Evolutionary conservation across 2,888 invertebrate species (phyloP).

Genomic region (Pandemis heparana): DNA sequence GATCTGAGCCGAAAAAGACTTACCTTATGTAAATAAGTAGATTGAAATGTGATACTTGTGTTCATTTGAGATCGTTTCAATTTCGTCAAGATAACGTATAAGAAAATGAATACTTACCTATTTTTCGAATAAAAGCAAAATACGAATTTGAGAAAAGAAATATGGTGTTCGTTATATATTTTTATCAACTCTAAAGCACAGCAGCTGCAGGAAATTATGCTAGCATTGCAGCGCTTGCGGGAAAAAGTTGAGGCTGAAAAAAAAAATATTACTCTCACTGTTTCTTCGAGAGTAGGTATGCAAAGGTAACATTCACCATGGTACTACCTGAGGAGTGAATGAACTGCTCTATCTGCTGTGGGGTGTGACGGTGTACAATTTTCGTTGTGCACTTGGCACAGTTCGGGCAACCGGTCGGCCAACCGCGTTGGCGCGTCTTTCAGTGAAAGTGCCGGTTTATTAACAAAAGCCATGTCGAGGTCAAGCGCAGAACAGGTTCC

Average conservation of each 20-base stretch:
- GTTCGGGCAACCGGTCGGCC: constrained; percentile 45
- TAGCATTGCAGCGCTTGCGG: not conserved
- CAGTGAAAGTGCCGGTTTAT: constrained; percentile 74
- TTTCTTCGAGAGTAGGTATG: not conserved
- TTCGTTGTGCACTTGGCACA: constrained; percentile 43
- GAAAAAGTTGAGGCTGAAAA: not conserved
- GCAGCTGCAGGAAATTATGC: not conserved
- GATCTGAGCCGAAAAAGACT: not conserved
- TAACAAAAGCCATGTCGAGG: constrained; percentile 65
- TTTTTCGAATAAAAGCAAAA: not conserved
- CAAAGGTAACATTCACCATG: not conserved
- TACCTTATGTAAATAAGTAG: not conserved
- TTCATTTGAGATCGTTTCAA: too few species aligned
- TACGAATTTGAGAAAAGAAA: not conserved
- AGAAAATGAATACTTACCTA: not conserved
- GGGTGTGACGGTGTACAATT: constrained; percentile 21
- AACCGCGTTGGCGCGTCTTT: constrained; percentile 49
- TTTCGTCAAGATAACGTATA: not conserved
- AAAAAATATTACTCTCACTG: not conserved
- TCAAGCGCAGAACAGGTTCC: constrained; percentile 75
- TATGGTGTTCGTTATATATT: not conserved
- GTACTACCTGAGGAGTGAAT: constrained; percentile 11
- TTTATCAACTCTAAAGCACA: not conserved
- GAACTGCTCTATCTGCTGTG: constrained; percentile 19
- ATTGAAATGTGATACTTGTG: too few species aligned